These are phyloP conservation scores for Sthenelais limicola DNA, from an alignment of 2,888 invertebrate species.

Conservation along the genomic window DNA sequence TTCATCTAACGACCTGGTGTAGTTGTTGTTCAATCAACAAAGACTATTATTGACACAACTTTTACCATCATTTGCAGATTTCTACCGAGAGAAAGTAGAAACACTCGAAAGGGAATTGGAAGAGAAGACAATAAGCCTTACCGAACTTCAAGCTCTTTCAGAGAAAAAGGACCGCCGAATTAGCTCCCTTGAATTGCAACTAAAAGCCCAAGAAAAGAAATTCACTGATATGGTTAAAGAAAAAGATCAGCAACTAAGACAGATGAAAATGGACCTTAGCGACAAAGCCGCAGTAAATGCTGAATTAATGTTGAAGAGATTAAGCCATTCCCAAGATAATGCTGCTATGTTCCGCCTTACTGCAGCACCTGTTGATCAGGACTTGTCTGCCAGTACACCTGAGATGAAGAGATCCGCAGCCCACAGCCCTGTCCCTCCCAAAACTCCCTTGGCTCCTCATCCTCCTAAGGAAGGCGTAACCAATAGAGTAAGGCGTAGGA, in stretches of 20 bases:
- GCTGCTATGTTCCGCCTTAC: conserved; percentile 14
- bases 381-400: conserved; percentile 1
- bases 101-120: conserved; percentile 47
- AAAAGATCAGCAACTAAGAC: conserved; percentile 56
- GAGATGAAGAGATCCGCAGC: not conserved
- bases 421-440: conserved; percentile 12
- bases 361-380: not conserved
- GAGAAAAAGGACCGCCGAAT: conserved; percentile 58
- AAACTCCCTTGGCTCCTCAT: not conserved
- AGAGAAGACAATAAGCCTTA: not conserved
- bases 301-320: conserved; percentile 3
- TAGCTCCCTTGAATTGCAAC: conserved; percentile 57
- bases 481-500: not conserved
- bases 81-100: conserved; percentile 25
- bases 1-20: no score
- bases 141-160: conserved; percentile 53
- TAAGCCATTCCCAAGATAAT: conserved; percentile 3
- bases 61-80: conserved; percentile 9
- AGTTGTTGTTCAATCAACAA: no score
- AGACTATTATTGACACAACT: no score
- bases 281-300: conserved; percentile 54
- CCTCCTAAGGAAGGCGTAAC: not conserved
- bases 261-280: conserved; percentile 61
- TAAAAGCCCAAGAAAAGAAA: conserved; percentile 61
- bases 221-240: conserved; percentile 59